Percentiles rank a stretch among this genome's conserved stretches.
Evolutionary conservation across 37 sponge, comb jelly and placozoan species (phyloP).

Genomic region (Oopsacas minuta): DNA sequence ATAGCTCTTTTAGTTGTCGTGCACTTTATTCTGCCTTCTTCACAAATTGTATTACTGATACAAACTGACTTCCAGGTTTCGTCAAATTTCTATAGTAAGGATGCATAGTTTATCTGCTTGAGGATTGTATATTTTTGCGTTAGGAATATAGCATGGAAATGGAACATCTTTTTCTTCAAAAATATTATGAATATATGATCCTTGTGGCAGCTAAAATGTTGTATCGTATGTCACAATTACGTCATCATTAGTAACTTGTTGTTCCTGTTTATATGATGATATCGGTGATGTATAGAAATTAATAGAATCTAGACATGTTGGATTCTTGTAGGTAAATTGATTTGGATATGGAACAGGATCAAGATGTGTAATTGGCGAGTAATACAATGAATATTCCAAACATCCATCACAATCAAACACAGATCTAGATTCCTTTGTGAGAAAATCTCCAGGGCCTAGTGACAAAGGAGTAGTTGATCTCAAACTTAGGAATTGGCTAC

Average conservation of each 20-base stretch:
- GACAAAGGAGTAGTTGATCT: neutral
- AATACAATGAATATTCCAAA: neutral
- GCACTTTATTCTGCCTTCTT: neutral
- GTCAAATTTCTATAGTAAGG: neutral
- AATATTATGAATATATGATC: neutral
- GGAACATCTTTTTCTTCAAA: neutral
- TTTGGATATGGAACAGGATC: neutral
- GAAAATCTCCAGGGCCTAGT: neutral
- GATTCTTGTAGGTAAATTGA: neutral
- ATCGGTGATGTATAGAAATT: neutral
- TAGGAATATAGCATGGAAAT: neutral
- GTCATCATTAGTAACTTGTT: neutral
- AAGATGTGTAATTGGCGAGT: neutral
- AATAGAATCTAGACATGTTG: neutral
- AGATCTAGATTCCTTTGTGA: neutral
- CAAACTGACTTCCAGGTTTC: neutral
- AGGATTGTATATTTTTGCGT: neutral
- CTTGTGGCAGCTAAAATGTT: neutral
- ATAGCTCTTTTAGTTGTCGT: neutral
- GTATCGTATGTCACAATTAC: neutral
- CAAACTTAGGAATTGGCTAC: neutral
- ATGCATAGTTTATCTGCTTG: neutral
- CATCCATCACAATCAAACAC: neutral
- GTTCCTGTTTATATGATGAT: neutral
- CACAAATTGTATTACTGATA: neutral